Evolutionary conservation across 1,140 invertebrate genomes (phyloP).

Genomic region (Nasonia giraulti): DNA sequence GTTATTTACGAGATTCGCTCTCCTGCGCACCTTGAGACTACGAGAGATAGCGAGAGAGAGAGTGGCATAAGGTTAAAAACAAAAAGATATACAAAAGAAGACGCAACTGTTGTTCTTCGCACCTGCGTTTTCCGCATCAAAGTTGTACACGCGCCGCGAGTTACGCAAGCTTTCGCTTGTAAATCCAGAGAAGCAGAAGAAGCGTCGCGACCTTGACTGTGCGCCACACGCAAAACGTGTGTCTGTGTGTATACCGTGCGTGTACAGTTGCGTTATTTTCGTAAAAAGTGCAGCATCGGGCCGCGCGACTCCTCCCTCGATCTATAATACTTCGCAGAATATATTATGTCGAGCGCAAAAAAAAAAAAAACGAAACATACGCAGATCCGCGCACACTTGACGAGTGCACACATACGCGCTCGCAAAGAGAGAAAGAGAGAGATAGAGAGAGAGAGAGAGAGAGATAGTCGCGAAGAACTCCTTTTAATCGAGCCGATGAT

Average conservation of each 20-base stretch:
- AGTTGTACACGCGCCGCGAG: not conserved
- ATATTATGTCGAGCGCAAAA: not conserved
- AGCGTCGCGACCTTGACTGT: not conserved
- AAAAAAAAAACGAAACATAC: not conserved
- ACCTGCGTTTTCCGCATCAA: not conserved
- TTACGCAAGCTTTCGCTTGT: not conserved
- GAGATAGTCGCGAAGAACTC: constrained; percentile 11
- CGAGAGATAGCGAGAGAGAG: too few species aligned
- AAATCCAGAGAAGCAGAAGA: not conserved
- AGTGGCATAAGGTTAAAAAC: not conserved
- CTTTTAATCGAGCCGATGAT: constrained; percentile 32
- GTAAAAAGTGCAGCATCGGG: not conserved
- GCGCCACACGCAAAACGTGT: not conserved
- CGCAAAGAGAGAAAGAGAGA: not conserved
- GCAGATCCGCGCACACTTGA: not conserved
- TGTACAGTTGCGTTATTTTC: not conserved
- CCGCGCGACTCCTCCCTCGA: not conserved
- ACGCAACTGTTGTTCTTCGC: not conserved
- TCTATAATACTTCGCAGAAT: not conserved
- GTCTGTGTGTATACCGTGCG: too few species aligned
- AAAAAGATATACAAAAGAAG: not conserved
- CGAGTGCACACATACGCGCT: not conserved
- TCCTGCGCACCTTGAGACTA: too few species aligned
- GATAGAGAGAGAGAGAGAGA: constrained; percentile 1
- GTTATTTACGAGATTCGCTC: not conserved